Percentiles rank a stretch among this genome's conserved stretches.
Evolutionary conservation across 2,797 vertebrate genomes (phyloP).

Genomic region (Hephaestus fuliginosus): DNA sequence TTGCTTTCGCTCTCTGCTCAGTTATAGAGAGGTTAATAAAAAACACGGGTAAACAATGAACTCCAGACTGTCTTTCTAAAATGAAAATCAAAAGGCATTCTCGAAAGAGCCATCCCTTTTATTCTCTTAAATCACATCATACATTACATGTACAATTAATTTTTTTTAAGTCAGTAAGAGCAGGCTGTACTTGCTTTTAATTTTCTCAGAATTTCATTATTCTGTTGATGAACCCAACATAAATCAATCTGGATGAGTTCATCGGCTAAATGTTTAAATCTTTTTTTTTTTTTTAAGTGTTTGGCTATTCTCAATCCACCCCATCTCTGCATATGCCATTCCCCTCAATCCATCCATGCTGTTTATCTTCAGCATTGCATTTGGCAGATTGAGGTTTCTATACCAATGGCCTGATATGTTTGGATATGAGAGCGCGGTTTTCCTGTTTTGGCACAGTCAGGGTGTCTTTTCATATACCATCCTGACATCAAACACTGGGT

Average conservation of each 20-base stretch:
- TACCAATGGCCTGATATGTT: slow-evolving; percentile 78
- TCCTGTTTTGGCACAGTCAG: slow-evolving; percentile 74
- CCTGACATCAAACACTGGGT: slow-evolving; percentile 71
- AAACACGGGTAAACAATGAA: slow-evolving; percentile 49
- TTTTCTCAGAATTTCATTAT: slow-evolving; percentile 46
- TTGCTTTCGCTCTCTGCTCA: slow-evolving; percentile 29
- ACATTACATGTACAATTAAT: slow-evolving; percentile 20
- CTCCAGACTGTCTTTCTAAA: slow-evolving; percentile 40
- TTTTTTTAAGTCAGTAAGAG: slow-evolving; percentile 33
- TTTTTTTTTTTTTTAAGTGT: slow-evolving; percentile 17
- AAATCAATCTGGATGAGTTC: slow-evolving; percentile 38
- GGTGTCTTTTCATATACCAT: slow-evolving; percentile 75
- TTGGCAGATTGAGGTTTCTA: slow-evolving; percentile 73
- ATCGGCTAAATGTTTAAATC: slow-evolving; percentile 19
- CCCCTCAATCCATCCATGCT: slow-evolving; percentile 65
- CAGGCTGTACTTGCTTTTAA: slow-evolving; percentile 15
- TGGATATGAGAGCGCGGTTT: slow-evolving; percentile 79
- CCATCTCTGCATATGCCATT: slow-evolving; percentile 53
- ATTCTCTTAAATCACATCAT: slow-evolving; percentile 44
- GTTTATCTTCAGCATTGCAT: slow-evolving; percentile 77
- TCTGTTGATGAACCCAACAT: slow-evolving; percentile 46
- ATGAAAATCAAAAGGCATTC: slow-evolving; percentile 39
- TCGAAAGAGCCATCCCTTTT: slow-evolving; percentile 27
- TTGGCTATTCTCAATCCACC: slow-evolving; percentile 31
- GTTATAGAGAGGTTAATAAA: slow-evolving; percentile 37